Conservation (phyloP, 2,888 invertebrate genomes). For the Lobophora halterata region DNA sequence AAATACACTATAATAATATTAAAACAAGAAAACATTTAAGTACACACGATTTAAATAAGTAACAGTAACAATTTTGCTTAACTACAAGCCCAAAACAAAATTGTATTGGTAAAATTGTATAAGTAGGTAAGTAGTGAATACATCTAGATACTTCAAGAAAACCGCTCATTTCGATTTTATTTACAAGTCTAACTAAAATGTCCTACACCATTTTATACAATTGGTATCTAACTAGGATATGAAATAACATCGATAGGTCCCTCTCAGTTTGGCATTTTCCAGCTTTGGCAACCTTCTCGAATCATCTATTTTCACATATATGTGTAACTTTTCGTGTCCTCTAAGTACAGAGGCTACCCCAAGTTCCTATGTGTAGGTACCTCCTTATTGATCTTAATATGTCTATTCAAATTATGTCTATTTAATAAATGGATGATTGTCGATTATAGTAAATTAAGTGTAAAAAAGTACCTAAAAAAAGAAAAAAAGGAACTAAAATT, state of each 20-base stretch:
- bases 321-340: not conserved
- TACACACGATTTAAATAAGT: constrained; percentile 38
- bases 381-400: too few species aligned
- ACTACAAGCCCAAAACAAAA: constrained; percentile 34
- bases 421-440: too few species aligned
- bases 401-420: too few species aligned
- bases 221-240: constrained; percentile 64
- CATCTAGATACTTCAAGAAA: constrained; percentile 52
- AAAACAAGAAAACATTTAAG: constrained; percentile 8
- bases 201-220: constrained; percentile 21
- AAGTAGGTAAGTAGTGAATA: too few species aligned
- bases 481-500: too few species aligned
- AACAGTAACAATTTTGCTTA: constrained; percentile 38
- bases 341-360: too few species aligned
- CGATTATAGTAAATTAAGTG: too few species aligned
- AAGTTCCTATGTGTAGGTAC: too few species aligned
- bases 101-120: constrained; percentile 40
- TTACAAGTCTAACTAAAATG: constrained; percentile 23
- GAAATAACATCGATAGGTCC: constrained; percentile 71
- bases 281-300: constrained; percentile 52
- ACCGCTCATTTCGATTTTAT: constrained; percentile 42
- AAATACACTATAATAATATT: constrained; percentile 34
- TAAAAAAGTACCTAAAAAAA: too few species aligned
- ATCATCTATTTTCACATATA: not conserved
- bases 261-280: constrained; percentile 66